phyloP scores from a whole-genome alignment of 2,113 vertebrate species.

The Rhabdomys dilectus region DNA sequence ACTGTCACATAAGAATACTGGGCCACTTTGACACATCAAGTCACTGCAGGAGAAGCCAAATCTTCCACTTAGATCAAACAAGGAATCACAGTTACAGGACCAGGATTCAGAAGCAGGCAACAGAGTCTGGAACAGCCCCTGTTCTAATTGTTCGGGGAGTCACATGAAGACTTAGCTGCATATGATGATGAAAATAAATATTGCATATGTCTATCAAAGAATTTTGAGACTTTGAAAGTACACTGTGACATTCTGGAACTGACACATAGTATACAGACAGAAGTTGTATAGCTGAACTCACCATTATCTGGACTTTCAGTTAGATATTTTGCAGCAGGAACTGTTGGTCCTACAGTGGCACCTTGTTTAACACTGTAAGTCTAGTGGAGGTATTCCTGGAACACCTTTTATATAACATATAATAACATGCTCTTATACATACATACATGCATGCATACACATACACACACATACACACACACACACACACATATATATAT shows the following conservation, averaged over 20 bases:
- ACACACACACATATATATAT: too few species aligned
- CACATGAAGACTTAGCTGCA: too few species aligned
- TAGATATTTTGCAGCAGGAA: background rate
- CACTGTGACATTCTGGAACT: conserved; percentile 13
- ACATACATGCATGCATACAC: too few species aligned
- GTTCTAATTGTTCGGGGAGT: too few species aligned
- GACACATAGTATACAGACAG: background rate
- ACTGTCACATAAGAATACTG: too few species aligned
- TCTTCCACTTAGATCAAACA: too few species aligned
- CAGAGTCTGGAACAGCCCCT: too few species aligned
- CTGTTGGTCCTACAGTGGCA: background rate
- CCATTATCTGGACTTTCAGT: background rate
- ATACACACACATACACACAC: too few species aligned
- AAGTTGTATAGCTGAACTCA: background rate
- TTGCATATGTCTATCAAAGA: background rate
- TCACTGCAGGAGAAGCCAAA: too few species aligned
- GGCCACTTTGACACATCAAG: too few species aligned
- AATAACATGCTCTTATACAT: background rate
- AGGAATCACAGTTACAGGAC: too few species aligned
- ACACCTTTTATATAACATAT: background rate
- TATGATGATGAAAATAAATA: conserved; percentile 16
- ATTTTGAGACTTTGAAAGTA: background rate
- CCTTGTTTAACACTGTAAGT: background rate
- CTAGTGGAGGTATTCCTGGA: background rate
- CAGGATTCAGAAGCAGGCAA: too few species aligned